Evolutionary conservation across 2,797 vertebrate species (phyloP), one percentile per base, ranked within the genome.

Genomic region (Sebastes diploproa): DNA sequence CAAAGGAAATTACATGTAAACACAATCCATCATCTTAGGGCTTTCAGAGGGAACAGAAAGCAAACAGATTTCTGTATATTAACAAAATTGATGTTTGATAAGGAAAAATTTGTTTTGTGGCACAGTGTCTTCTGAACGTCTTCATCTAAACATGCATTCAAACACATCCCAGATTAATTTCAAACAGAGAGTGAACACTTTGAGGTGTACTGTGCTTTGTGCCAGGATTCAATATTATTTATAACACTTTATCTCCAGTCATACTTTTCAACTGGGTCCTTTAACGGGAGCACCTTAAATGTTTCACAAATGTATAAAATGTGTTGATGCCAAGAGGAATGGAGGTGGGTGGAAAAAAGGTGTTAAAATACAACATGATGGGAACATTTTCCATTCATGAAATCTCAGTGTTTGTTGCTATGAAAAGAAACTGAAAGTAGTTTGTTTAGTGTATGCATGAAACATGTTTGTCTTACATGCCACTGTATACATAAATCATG

Each of bases 401-500:
- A 64, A 78, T 82, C 20, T 82, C 62, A 69, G 75, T 83, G 80
- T 68, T 79, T 76, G 59, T 80, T 59, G 59, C 38, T 79, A 59
- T 38, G 62, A 72, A 84, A 82, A 86, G 38, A 68, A 77, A 74
- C 4, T 65, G 52, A 81, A 74, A 65, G 58, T 65, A 34, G 38
- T 79, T 78, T 77, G 74, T 82, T 83, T 72, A 54, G 62, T 86
- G 72, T 93, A 77, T 89, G 88, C 84, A 88, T 89, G 89, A 87
- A 90, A 73, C 83, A 88, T 9, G 32, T 85, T 78, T 84, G 72
- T 91, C 59, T 62, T 62, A 86, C 74, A 85, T 74, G 52, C 75
- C 76, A 75, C 77, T 80, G 67, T 87, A 78, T 71, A 68, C 86
- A 82, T 80, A 14, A 20, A 78, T 72, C 23, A 77, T 70, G 75